Base-by-base conservation (phyloP, 2,888 invertebrate genomes). In the Hyposoter dolosus region DNA sequence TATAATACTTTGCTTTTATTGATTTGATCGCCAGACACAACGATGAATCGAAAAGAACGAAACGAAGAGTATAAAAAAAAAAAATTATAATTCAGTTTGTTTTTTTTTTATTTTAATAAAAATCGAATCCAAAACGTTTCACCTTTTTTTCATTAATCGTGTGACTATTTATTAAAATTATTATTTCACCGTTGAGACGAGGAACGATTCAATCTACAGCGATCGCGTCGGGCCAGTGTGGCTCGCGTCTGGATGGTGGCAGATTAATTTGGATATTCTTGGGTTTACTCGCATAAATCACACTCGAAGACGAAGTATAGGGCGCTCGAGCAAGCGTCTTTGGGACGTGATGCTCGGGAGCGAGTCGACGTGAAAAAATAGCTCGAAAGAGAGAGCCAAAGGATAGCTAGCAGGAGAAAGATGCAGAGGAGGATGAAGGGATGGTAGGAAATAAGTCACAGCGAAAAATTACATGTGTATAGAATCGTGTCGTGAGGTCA, bases 401-500 rank as follows among this genome's bases (percentile, higher is more conserved):
- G 56, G 53, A 79, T 65, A 45, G 40, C 40, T 40, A 40, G 40
- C 5, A 40, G n/a, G 15, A 66, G 65, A 66, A 60, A 79, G 32
- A 82, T 56, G 66, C 43, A 56, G 63, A 69, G 28, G 69, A 71
- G 71, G n/a, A 76, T 63, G 43, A 47, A 56, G 79, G 50, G 71
- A 56, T 19, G 53, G 74, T 17, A 23, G 15, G 47, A 69, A n/a
- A n/a, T n/a, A 69, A 79, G 79, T 50, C 68, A 65, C 75, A 19
- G 71, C 71, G 50, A 45, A 45, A 53, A 63, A 35, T 40, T 17
- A 32, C 66, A 17, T 28, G 19, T 50, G 72, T 47, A 45, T 66
- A 43, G 50, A 68, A 28, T 80, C 85, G 89, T 92, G 92, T 92
- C 92, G 89, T 91, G 91, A 92, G 92, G 92, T 93, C 92, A 92